Evolutionary conservation across 2,113 vertebrate species (phyloP), one percentile per base, ranked within the genome.

Genomic region (Ceyx melanurus): DNA sequence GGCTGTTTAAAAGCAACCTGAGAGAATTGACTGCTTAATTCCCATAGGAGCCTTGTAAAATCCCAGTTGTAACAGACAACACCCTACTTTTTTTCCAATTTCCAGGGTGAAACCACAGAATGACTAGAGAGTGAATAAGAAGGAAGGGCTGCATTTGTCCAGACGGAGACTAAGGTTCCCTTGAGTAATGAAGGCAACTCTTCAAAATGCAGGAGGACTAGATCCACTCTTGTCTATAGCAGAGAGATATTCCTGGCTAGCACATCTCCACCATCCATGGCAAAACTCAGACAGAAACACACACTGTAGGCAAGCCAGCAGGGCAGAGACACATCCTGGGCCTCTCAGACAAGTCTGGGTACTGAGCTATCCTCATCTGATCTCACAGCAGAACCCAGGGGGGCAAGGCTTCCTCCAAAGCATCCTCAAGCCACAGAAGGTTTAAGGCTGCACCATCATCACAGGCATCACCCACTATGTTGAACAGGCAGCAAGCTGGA

Each of bases 1-100:
- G 33, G 37, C 31, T 85, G 42, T 89, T 92, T 82, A 66, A 87
- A 82, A 80, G 70, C 31, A 82, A 79, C 74, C 74, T 26, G 33
- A 74, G 83, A 75, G 94, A 96, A 93, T 1, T 51, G 64, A 51
- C 37, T n/a, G 5, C 37, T 89, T 82, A 91, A 56, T 92, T 95
- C 92, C 89, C 67, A 60, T 3, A 80, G 84, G 84, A 51, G 51
- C 37, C 43, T 84, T 70, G 43, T 42, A 62, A 90, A 93, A 87
- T 65, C 60, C 58, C 84, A 87, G 6, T 25, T 76, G 50, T 70
- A 73, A 85, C 16, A 70, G 82, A 61, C 31, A 40, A 40, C 1
- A 0, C 8, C 37, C 4, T 51, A 2, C 62, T 88, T 60, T 62
- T 72, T 70, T 28, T 26, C 14, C 6, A 4, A 4, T 82, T 88